Base-by-base conservation (phyloP, 1,140 invertebrate genomes). In the Apis laboriosa region DNA sequence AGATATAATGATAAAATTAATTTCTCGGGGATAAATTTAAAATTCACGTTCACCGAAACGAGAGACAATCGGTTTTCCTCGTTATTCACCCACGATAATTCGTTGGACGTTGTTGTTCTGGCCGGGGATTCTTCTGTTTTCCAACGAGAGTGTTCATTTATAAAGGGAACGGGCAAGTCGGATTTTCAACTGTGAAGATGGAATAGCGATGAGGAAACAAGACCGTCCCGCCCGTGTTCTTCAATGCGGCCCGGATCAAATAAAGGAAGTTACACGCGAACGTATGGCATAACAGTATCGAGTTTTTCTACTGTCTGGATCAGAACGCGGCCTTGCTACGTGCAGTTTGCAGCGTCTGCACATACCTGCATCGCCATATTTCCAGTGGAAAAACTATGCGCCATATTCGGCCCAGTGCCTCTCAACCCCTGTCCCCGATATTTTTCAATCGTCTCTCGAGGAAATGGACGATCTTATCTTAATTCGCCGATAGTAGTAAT, bases 261-360 rank as follows among this genome's bases (percentile, higher is more conserved):
- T 80, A 77, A 85, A 85, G 77, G 77, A 85, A 85, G 79, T 88
- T 82, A 80, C 80, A 88, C 68, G 83, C 28, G 75, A 88, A 80
- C 73, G 83, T 88, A 87, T 82, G 73, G 83, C 83, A 84, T 73
- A 80, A 88, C 60, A 72, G 63, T 80, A 88, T 88, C 83, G 87
- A 85, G 83, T 87, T 88, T 88, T 88, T 85, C 80, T 73, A 67
- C 71, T 67, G 63, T 61, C 53, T 79, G 84, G 71, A 88, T 88
- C 83, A 88, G 86, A 88, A 88, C 87, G 71, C 82, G 80, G 74
- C 56, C 82, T 72, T 55, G 61, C n/a, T 53, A 43, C 34, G 34
- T 43, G 34, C 4, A 43, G 34, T 43, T 43, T 43, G 34, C 34
- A 34, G 34, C 34, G 34, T 43, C 34, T 43, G 34, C 34, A 43